Evolutionary conservation across 2,797 vertebrate species (phyloP).

Genomic region (Rhadinocentrus ornatus): DNA sequence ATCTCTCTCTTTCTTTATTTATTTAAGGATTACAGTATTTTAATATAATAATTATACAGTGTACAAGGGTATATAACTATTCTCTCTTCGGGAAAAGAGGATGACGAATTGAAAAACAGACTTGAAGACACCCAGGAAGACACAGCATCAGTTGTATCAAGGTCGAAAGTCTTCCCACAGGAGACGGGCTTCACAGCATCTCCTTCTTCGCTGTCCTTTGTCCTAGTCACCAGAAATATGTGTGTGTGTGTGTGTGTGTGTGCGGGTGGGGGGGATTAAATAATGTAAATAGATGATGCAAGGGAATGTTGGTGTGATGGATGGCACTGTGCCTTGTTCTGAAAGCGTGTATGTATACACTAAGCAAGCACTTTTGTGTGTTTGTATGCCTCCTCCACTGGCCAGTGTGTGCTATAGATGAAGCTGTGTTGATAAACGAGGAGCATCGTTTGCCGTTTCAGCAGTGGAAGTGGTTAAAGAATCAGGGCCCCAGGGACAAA

Average conservation of each 20-base stretch:
- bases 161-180: conserved; percentile 50
- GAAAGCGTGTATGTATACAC: conserved; percentile 4
- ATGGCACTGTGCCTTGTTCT: conserved; percentile 41
- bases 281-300: conserved; percentile 39
- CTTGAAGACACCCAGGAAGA: conserved; percentile 38
- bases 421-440: conserved; percentile 67
- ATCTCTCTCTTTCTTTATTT: conserved; percentile 30
- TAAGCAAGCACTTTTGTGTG: conserved; percentile 20
- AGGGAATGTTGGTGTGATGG: conserved; percentile 49
- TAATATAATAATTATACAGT: conserved; percentile 24
- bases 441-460: conserved; percentile 73
- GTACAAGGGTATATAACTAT: conserved; percentile 20
- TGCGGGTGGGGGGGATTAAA: conserved; percentile 29
- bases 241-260: no score
- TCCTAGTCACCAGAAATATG: conserved; percentile 34
- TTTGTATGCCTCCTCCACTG: conserved; percentile 19
- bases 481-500: conserved; percentile 64
- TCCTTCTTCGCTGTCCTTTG: conserved; percentile 30
- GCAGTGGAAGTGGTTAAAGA: conserved; percentile 76
- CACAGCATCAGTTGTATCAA: conserved; percentile 34
- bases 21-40: conserved; percentile 29
- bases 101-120: conserved; percentile 55
- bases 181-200: conserved; percentile 29
- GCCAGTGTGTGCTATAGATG: conserved; percentile 18
- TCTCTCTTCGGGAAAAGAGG: conserved; percentile 11